These are phyloP conservation scores for Iphiclides podalirius DNA, from an alignment of 2,888 invertebrate species.

Conservation along the genomic window DNA sequence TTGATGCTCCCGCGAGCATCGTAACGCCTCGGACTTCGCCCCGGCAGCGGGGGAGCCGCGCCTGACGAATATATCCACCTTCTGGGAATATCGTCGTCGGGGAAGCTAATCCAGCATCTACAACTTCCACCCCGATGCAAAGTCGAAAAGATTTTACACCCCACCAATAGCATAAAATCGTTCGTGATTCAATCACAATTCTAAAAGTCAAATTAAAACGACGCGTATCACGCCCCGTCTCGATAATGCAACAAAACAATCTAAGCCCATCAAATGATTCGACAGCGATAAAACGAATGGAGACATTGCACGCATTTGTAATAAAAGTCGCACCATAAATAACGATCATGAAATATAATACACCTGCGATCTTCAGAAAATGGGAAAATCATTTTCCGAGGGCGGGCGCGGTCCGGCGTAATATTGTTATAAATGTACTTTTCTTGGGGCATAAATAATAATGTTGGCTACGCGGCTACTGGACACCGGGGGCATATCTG, in stretches of 20 bases:
- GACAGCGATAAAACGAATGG: slow-evolving; percentile 74
- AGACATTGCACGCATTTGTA: slow-evolving; percentile 79
- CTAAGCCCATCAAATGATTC: slow-evolving; percentile 74
- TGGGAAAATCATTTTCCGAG: slow-evolving; percentile 79
- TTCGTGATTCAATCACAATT: background rate
- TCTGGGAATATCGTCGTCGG: slow-evolving; percentile 57
- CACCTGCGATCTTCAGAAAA: slow-evolving; percentile 79
- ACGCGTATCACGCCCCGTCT: background rate
- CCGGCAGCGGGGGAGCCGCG: slow-evolving; percentile 54
- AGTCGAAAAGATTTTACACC: background rate
- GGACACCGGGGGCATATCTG: slow-evolving; percentile 38
- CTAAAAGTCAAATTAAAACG: background rate
- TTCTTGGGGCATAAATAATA: slow-evolving; percentile 76
- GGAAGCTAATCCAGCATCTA: background rate
- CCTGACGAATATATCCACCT: slow-evolving; percentile 76
- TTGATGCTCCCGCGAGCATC: slow-evolving; percentile 66
- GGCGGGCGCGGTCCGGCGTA: slow-evolving; percentile 77
- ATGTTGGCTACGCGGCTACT: slow-evolving; percentile 58
- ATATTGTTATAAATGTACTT: slow-evolving; percentile 81
- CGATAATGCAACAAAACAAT: too few relatives aligned
- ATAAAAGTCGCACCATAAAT: slow-evolving; percentile 79
- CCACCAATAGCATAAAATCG: background rate
- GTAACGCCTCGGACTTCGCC: slow-evolving; percentile 71
- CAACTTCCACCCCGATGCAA: background rate
- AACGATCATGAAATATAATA: slow-evolving; percentile 81